Base-by-base conservation (phyloP, 2,888 invertebrate genomes). In the Gerris lacustris region DNA sequence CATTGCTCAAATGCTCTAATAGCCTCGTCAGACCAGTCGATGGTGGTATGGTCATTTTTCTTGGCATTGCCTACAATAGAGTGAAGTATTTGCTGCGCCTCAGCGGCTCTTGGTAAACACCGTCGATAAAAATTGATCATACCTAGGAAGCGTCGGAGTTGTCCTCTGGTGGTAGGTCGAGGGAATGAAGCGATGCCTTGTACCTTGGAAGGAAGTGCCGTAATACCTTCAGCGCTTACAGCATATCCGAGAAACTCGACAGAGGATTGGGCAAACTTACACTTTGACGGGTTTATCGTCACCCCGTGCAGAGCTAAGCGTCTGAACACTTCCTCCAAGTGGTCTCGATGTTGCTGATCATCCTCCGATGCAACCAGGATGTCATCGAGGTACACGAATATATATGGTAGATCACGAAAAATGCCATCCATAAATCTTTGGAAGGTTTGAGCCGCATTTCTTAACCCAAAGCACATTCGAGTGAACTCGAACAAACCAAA, bases 111-210 rank as follows among this genome's bases (percentile, higher is more conserved):
- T 17, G 73, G 73, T 9, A 81, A 73, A 72, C 77, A 80, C 6
- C 78, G 70, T 5, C 80, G 70, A 63, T 79, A 80, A 75, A 79
- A 79, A 72, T 79, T 80, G 0, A 79, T 15, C 77, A 79, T 79
- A 0, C 79, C 79, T 0, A 80, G 67, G 72, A 79, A 79, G 6
- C 75, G 72, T 6, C 77, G 71, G 0, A 81, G 71, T 11, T 77
- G 71, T 62, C 70, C 66, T 6, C 73, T 63, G 31, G 64, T 74
- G 6, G 55, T 62, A n/a, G 75, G 75, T 43, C 55, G 71, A 5
- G 76, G 69, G 44, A 76, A 78, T 0, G 76, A 66, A n/a, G 7
- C 11, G 4, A 80, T 77, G 4, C 76, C 77, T 44, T 77, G 70
- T 0, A 80, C 79, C 64, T 66, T 44, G 45, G 55, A 45, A 18